These are phyloP conservation scores for Chrysolina americana DNA, from an alignment of 2,888 invertebrate species.

Conservation along the genomic window DNA sequence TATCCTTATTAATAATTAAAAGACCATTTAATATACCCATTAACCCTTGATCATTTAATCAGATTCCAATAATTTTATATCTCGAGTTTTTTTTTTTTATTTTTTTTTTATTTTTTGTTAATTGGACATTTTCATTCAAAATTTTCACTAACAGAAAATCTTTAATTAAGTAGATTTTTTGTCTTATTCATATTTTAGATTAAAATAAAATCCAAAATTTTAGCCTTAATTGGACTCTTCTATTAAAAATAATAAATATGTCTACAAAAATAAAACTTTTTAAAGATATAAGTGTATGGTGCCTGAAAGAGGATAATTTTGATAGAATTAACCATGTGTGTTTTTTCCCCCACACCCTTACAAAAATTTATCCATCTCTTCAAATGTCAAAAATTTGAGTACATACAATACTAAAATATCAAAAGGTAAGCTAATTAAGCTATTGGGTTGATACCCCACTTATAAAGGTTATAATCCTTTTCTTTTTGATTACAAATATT, in stretches of 20 bases:
- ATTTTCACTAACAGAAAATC: too few relatives aligned
- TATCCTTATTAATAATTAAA: slow-evolving; percentile 1
- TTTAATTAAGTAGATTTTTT: too few relatives aligned
- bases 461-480: slow-evolving; percentile 68
- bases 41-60: background rate
- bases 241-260: too few relatives aligned
- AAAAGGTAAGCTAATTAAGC: slow-evolving; percentile 74
- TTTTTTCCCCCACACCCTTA: slow-evolving; percentile 16
- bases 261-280: background rate
- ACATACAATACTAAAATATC: slow-evolving; percentile 77
- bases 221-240: too few relatives aligned
- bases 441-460: slow-evolving; percentile 70
- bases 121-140: too few relatives aligned
- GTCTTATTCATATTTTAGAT: too few relatives aligned
- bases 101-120: background rate
- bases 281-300: slow-evolving; percentile 58
- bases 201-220: too few relatives aligned
- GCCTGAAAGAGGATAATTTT: slow-evolving; percentile 77
- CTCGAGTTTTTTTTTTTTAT: too few relatives aligned
- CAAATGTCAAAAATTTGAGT: slow-evolving; percentile 71
- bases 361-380: slow-evolving; percentile 12
- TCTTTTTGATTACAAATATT: slow-evolving; percentile 73
- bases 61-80: background rate
- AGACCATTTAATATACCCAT: background rate
- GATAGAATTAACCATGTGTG: slow-evolving; percentile 63